Conservation (phyloP, 2,113 vertebrate genomes). For the Rhinolophus sinicus region DNA sequence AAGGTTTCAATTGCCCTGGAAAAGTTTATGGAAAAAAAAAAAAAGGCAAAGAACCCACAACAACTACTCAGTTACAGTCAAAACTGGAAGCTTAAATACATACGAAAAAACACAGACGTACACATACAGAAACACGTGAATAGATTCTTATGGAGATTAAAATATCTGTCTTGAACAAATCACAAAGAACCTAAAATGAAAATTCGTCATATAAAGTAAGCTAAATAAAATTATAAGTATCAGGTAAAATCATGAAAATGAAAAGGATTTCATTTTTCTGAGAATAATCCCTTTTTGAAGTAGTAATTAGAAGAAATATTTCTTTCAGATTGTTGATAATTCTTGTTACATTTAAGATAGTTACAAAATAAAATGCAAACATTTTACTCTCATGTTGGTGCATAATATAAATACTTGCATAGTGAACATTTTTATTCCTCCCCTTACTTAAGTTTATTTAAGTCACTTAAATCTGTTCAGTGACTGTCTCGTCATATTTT, state of each 20-base stretch:
- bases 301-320: not conserved
- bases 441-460: not conserved
- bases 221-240: not conserved
- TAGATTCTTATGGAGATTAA: not conserved
- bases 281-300: not conserved
- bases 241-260: not conserved
- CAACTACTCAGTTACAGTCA: not conserved
- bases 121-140: not conserved
- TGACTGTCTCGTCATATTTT: not conserved
- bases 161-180: not conserved
- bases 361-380: conserved; percentile 29
- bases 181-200: not conserved
- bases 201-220: not conserved
- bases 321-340: not conserved
- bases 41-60: not conserved
- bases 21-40: not conserved
- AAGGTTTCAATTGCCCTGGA: not conserved
- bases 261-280: not conserved
- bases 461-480: not conserved
- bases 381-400: not conserved
- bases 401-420: not conserved
- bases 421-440: not conserved
- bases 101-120: not conserved
- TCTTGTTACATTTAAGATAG: not conserved
- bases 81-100: not conserved